phyloP scores from a whole-genome alignment of 2,888 invertebrate species.

The Chaetogeoica ovagalla region DNA sequence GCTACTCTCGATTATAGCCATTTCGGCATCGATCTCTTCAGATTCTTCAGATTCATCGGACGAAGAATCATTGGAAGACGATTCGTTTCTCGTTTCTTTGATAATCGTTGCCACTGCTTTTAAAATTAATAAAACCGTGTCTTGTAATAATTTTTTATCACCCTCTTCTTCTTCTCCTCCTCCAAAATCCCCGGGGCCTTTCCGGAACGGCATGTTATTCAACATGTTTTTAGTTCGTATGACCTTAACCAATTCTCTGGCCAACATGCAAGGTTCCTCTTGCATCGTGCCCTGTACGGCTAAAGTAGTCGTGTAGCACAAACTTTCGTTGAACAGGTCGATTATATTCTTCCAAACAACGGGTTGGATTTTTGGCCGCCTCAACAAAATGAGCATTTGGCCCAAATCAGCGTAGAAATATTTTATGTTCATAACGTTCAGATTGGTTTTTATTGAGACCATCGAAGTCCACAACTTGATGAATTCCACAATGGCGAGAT shows the following conservation, averaged over 20 bases:
- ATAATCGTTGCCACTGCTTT: constrained; percentile 89
- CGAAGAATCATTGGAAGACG: constrained; percentile 75
- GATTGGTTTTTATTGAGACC: constrained; percentile 86
- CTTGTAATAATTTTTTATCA: constrained; percentile 79
- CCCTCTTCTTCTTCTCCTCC: constrained; percentile 63
- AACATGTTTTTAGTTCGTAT: constrained; percentile 82
- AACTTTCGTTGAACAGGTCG: constrained; percentile 83
- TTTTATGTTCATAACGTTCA: constrained; percentile 85
- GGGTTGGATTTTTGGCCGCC: constrained; percentile 74
- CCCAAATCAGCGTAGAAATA: constrained; percentile 85
- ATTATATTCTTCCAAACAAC: constrained; percentile 83
- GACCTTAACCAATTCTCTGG: constrained; percentile 81
- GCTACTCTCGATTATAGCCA: constrained; percentile 83
- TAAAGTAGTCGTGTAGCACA: constrained; percentile 88
- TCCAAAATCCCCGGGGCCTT: constrained; percentile 63
- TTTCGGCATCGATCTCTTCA: constrained; percentile 84
- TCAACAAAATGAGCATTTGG: constrained; percentile 73
- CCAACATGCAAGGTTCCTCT: constrained; percentile 84
- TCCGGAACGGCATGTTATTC: constrained; percentile 61
- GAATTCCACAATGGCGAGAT: constrained; percentile 70
- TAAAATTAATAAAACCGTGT: constrained; percentile 81
- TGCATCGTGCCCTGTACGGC: constrained; percentile 85
- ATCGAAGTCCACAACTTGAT: constrained; percentile 86
- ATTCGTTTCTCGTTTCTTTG: constrained; percentile 82
- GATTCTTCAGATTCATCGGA: constrained; percentile 66